A percentile compares a stretch with the other conserved stretches of the same genome.
phyloP scores from a whole-genome alignment of 23 tunicate genomes.

The Oikopleura vanhoeffeni region DNA sequence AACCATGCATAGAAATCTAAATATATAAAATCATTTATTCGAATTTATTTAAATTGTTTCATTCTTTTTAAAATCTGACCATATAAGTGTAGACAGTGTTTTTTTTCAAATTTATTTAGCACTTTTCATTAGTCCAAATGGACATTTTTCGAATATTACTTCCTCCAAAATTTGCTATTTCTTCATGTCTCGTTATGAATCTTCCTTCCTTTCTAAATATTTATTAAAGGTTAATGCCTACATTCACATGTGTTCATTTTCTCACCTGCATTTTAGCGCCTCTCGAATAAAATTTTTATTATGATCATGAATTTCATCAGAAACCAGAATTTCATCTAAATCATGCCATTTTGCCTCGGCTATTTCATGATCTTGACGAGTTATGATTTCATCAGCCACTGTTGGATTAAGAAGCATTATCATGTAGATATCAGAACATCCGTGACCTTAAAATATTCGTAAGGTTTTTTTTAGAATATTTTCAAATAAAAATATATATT shows the following conservation, averaged over 20 bases:
- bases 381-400: neutral
- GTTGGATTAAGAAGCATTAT: neutral
- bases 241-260: neutral
- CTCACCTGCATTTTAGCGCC: neutral
- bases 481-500: too few relatives aligned
- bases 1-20: too few relatives aligned
- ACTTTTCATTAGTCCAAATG: neutral
- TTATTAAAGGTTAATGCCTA: too few relatives aligned
- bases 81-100: too few relatives aligned
- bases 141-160: neutral
- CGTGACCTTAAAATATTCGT: neutral
- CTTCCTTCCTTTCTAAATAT: neutral
- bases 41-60: too few relatives aligned
- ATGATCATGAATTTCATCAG: neutral
- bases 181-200: neutral
- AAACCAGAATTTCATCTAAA: neutral
- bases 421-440: neutral
- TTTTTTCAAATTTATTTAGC: neutral
- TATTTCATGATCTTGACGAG: neutral
- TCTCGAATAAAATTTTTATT: neutral
- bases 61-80: too few relatives aligned
- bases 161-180: neutral
- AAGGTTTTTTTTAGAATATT: too few relatives aligned
- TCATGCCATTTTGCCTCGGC: neutral
- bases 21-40: too few relatives aligned